Base-by-base conservation (phyloP, 92 coral and sea anemone species). In the Metridium senile region DNA sequence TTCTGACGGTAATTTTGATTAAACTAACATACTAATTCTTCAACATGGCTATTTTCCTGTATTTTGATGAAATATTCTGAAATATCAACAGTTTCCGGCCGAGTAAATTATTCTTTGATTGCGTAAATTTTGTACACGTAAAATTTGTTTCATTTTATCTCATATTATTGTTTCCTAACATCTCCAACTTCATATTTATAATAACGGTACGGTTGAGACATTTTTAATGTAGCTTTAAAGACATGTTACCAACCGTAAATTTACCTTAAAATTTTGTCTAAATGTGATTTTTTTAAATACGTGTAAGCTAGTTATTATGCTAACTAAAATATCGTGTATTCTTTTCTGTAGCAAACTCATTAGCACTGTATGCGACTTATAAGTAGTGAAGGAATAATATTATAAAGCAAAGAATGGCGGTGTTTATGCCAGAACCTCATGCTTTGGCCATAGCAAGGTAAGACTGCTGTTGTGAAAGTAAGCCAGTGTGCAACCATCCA, bases 401-500 rank as follows among this genome's bases (percentile, higher is more conserved):
- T n/a, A n/a, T 39, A 13, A 4, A 39, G 49, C 13, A 39, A 13
- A 39, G 6, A 34, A 74, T 74, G 79, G 79, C 79, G 34, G 79
- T 35, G 34, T 26, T 26, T 39, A 30, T 46, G 1, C 58, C 33
- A 20, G 79, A 74, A 54, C 79, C 79, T 25, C 58, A 9, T 21
- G 51, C 70, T 16, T 58, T 74, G 79, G 76, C 76, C 54, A 71
- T 71, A 20, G 30, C 76, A 53, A 71, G 76, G 76, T 71, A 33
- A 23, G 58, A 26, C 27, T n/a, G n/a, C n/a, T n/a, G n/a, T n/a
- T n/a, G n/a, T n/a, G n/a, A n/a, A 6, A 39, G 49, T 4, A 4
- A 39, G 49, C 13, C 49, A 39, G 6, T 13, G 13, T 13, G 8
- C 13, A 39, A 39, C 49, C 13, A 39, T 39, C 49, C 49, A 39